Evolutionary conservation across 2,888 invertebrate species (phyloP), one percentile per base, ranked within the genome.

Genomic region (Laspeyria flexula): DNA sequence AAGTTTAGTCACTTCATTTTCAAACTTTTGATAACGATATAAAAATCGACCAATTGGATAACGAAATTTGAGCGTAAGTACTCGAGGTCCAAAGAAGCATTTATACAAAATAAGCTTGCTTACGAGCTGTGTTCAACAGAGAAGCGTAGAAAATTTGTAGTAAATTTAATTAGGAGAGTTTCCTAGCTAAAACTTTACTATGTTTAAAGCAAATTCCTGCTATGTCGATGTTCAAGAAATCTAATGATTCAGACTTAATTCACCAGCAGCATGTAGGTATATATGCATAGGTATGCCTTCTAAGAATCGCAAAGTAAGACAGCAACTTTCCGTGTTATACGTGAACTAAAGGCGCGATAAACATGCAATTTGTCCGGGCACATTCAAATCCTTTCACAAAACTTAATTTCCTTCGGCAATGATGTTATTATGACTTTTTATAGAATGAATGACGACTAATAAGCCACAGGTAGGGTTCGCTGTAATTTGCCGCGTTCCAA

Each of bases 401-500:
- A 63, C 71, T 66, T 50, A 66, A 70, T 68, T 66, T 68, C 60
- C 63, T 52, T 60, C 12, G 31, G 37, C 41, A 42, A 31, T 60
- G 51, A 63, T 58, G 58, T 37, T 60, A 56, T 56, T 68, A 66
- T 60, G 60, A 60, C 43, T 69, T 67, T 75, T 77, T 71, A 66
- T 62, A 61, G 64, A 65, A 63, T 65, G 65, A 73, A 60, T 65
- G 62, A 69, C 58, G 69, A 70, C 66, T 72, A 64, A 62, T 67
- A 66, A 62, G 61, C 65, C 50, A 55, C 68, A 65, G 71, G 69
- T 71, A 68, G 67, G 61, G 72, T 63, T 71, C 63, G 58, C 50
- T 43, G 49, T 64, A 77, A 79, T 77, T 81, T 79, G 72, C 77
- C 71, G 68, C 71, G 73, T 71, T 68, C 69, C 73, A 76, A 76